Evolutionary conservation across 1,140 invertebrate genomes (phyloP).

Genomic region (Holotrichia oblita): DNA sequence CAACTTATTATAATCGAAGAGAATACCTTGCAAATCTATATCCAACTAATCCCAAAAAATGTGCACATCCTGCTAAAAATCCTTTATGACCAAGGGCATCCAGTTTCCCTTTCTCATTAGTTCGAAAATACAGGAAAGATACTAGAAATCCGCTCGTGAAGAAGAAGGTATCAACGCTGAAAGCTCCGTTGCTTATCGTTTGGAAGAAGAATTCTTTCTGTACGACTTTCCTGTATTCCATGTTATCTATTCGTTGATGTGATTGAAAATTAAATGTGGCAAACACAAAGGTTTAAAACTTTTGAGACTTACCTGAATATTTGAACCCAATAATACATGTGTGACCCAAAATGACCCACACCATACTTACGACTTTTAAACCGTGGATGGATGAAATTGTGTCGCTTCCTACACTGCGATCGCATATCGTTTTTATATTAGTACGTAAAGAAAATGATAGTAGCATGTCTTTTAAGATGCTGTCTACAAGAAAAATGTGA

Average conservation of each 20-base stretch:
- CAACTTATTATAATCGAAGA: not conserved
- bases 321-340: constrained; percentile 86
- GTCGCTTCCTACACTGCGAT: constrained; percentile 79
- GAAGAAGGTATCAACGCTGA: constrained; percentile 94
- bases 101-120: constrained; percentile 80
- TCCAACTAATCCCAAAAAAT: constrained; percentile 80
- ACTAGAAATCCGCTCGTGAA: constrained; percentile 85
- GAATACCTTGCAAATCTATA: constrained; percentile 77
- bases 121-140: constrained; percentile 84
- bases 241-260: constrained; percentile 71
- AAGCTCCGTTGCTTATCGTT: constrained; percentile 85
- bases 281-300: not conserved
- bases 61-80: constrained; percentile 73
- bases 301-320: constrained; percentile 69
- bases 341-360: constrained; percentile 93
- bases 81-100: constrained; percentile 76
- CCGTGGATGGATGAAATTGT: constrained; percentile 86
- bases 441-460: constrained; percentile 80
- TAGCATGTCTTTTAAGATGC: constrained; percentile 68
- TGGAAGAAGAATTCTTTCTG: constrained; percentile 85
- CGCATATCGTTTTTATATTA: constrained; percentile 81
- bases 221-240: constrained; percentile 78
- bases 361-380: constrained; percentile 85
- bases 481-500: constrained; percentile 47
- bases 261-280: constrained; percentile 10